Evolutionary conservation across 2,113 vertebrate genomes (phyloP).

Genomic region (Psilopsiagon aurifrons): DNA sequence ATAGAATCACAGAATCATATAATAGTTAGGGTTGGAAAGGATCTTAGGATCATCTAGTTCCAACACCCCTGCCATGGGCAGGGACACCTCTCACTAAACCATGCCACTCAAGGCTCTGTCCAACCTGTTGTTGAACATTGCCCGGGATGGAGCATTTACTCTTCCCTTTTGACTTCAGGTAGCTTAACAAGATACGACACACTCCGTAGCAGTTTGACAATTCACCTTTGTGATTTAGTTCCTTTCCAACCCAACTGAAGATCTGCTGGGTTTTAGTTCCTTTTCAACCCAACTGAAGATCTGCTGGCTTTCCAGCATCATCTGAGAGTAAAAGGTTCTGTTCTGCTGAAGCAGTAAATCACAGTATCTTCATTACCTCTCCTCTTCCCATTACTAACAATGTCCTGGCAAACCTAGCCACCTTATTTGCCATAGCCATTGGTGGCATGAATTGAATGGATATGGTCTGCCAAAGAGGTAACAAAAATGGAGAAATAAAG

Average conservation of each 20-base stretch:
- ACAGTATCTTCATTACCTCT: background rate
- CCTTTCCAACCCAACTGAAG: background rate
- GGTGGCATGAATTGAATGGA: background rate
- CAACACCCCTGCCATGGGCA: too few species aligned
- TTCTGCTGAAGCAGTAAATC: background rate
- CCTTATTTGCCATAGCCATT: background rate
- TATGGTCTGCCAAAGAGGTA: background rate
- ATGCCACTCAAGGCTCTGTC: too few species aligned
- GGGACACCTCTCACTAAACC: too few species aligned
- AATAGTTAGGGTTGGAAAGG: too few species aligned
- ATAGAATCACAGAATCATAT: too few species aligned
- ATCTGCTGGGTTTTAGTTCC: background rate
- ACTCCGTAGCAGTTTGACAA: background rate
- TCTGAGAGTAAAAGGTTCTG: background rate
- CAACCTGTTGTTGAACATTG: too few species aligned
- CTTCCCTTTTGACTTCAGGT: background rate
- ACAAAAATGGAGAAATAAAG: background rate
- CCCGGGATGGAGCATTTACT: background rate
- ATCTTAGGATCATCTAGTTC: too few species aligned
- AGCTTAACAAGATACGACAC: background rate
- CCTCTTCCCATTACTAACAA: background rate
- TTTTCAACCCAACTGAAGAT: background rate
- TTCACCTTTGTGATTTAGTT: background rate
- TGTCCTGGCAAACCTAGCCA: background rate
- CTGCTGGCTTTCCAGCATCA: background rate